Evolutionary conservation across 2,888 invertebrate genomes (phyloP), one percentile per base, ranked within the genome.

Genomic region (Osmoderma eremita): DNA sequence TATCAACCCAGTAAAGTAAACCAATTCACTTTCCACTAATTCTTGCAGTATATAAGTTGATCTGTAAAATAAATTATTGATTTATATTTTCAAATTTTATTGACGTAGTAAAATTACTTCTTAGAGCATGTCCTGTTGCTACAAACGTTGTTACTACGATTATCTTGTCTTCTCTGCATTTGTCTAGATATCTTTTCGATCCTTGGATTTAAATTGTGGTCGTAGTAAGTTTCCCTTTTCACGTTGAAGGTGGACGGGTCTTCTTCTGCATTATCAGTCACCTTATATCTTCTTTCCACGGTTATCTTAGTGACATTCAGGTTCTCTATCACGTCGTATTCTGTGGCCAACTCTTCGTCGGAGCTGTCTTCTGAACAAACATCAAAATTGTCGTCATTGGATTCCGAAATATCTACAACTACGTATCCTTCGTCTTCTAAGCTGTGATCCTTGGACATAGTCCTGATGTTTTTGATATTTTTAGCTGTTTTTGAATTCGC

Each of bases 1-100:
- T 18, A 71, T 65, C 45, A 81, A 71, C 65, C 77, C 77, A 4
- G 70, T 70, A 0, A 80, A 74, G 56, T 80, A 81, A 49, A 76
- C 75, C 39, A 73, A 73, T 72, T 81, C 80, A 8, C 78, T 80
- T 17, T 74, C 69, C 58, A 75, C 69, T n/a, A 81, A 70, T 70
- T 81, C 81, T 15, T 78, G 50, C 8, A 66, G 15, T 22, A 66
- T 39, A 13, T 45, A 41, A 1, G 30, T 13, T 13, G 58, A 61
- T 18, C 58, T 61, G 17, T 6, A 38, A 53, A 53, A 38, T 15
- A 24, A 3, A 51, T 30, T 5, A 22, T 13, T 24, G 6, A 13
- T 13, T 50, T n/a, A 24, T 10, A 2, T 54, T 13, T 45, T 6
- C 17, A 6, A 45, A 38, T 8, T 39, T 39, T 18, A 20, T 54